phyloP scores from a whole-genome alignment of 2,888 invertebrate genomes.

The Tetanocera ferruginea region DNA sequence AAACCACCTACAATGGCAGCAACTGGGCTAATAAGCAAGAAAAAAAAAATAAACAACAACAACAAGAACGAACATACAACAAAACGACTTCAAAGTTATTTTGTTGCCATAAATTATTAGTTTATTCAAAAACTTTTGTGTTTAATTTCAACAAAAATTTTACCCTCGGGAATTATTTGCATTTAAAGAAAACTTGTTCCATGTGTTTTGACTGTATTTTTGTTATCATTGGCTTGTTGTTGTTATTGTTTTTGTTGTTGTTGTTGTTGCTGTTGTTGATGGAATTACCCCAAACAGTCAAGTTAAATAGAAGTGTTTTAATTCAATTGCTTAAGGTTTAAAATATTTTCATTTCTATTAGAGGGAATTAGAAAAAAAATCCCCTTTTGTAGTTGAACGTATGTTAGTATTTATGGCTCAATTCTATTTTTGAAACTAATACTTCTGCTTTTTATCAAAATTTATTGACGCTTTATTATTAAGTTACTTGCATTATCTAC shows the following conservation, averaged over 20 bases:
- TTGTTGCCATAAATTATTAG: slow-evolving; percentile 32
- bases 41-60: not conserved
- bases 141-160: slow-evolving; percentile 9
- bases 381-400: no score
- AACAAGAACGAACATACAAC: not conserved
- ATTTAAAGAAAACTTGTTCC: not conserved
- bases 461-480: no score
- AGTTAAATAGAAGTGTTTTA: no score
- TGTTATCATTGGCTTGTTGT: slow-evolving; percentile 37
- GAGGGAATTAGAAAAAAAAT: no score
- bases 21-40: not conserved
- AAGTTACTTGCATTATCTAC: no score
- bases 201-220: not conserved
- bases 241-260: slow-evolving; percentile 42
- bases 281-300: not conserved
- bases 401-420: no score
- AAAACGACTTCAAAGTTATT: slow-evolving; percentile 26
- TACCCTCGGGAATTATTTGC: slow-evolving; percentile 14
- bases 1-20: not conserved
- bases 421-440: no score
- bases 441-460: no score
- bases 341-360: no score
- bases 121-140: not conserved
- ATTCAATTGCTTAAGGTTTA: no score
- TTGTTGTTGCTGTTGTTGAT: slow-evolving; percentile 36